Evolutionary conservation across 1,140 invertebrate species (phyloP).

Genomic region (Cyrtorhinus lividipennis): DNA sequence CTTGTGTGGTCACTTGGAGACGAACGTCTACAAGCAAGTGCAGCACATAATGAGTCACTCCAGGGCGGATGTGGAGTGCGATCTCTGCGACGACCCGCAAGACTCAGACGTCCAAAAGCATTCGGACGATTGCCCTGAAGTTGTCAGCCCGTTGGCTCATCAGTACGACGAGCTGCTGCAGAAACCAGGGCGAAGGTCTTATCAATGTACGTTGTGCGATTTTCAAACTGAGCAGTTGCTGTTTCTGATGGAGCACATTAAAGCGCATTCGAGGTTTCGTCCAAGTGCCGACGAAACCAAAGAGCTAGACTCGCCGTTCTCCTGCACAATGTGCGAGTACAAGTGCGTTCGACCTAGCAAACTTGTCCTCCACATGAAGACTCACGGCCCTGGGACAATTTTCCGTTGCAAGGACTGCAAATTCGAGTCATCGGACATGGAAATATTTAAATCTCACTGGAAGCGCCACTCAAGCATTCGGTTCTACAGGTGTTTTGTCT

Average conservation of each 20-base stretch:
- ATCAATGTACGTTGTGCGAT: not conserved
- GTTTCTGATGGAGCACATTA: not conserved
- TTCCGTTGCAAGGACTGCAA: not conserved
- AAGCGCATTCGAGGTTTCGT: not conserved
- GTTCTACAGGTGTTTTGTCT: not conserved
- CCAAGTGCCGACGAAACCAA: not conserved
- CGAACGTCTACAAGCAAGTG: not conserved
- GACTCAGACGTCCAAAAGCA: not conserved
- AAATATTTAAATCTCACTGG: not conserved
- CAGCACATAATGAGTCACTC: not conserved
- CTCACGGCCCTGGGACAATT: not conserved
- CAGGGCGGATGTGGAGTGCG: not conserved
- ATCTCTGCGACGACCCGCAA: not conserved
- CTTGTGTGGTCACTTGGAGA: not conserved
- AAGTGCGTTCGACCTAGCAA: not conserved
- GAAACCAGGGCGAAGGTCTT: too few species aligned
- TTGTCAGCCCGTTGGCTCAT: not conserved
- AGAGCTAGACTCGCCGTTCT: not conserved
- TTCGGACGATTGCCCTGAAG: not conserved
- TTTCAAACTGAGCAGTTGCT: not conserved
- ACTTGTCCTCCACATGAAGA: not conserved
- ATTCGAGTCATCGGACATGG: not conserved
- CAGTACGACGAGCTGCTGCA: not conserved
- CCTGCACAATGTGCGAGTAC: not conserved
- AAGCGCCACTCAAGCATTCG: not conserved